Evolutionary conservation across 1,140 invertebrate genomes (phyloP).

Genomic region (Choristoneura fumiferana): DNA sequence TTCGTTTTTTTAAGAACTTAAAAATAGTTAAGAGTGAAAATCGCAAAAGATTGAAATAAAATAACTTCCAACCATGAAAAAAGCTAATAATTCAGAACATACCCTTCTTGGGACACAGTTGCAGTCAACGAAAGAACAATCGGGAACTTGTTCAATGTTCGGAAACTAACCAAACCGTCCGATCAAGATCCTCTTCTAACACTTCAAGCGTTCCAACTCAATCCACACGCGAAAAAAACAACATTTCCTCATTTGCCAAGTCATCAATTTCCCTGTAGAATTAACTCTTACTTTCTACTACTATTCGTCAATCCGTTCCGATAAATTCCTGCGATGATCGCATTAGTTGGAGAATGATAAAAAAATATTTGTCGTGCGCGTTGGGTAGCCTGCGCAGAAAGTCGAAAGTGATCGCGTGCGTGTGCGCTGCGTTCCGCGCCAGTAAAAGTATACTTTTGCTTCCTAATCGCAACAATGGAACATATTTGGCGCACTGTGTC

Average conservation of each 20-base stretch:
- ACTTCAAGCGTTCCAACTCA: background rate
- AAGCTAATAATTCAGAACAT: too few species aligned
- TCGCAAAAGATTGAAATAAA: too few species aligned
- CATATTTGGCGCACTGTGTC: slow-evolving; percentile 52
- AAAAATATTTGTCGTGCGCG: slow-evolving; percentile 25
- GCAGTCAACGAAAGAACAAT: background rate
- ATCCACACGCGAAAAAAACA: background rate
- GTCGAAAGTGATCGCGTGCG: slow-evolving; percentile 67
- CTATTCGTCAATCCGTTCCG: slow-evolving; percentile 14
- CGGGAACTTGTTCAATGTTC: slow-evolving; percentile 7
- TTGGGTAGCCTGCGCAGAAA: slow-evolving; percentile 37
- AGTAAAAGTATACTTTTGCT: slow-evolving; percentile 72
- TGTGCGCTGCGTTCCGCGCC: slow-evolving; percentile 38
- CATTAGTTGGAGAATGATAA: slow-evolving; percentile 21
- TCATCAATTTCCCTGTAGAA: slow-evolving; percentile 10
- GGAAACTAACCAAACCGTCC: background rate
- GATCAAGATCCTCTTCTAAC: background rate
- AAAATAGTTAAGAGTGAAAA: too few species aligned
- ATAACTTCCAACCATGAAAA: too few species aligned
- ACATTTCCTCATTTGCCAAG: background rate
- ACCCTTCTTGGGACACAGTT: too few species aligned
- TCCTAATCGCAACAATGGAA: slow-evolving; percentile 35
- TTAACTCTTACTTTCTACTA: slow-evolving; percentile 11
- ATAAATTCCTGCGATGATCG: slow-evolving; percentile 18
- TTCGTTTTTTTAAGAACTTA: too few species aligned